Percentiles rank a stretch among this genome's conserved stretches.
Conservation (phyloP, 2,888 invertebrate genomes). For the Smittia sp. region DNA sequence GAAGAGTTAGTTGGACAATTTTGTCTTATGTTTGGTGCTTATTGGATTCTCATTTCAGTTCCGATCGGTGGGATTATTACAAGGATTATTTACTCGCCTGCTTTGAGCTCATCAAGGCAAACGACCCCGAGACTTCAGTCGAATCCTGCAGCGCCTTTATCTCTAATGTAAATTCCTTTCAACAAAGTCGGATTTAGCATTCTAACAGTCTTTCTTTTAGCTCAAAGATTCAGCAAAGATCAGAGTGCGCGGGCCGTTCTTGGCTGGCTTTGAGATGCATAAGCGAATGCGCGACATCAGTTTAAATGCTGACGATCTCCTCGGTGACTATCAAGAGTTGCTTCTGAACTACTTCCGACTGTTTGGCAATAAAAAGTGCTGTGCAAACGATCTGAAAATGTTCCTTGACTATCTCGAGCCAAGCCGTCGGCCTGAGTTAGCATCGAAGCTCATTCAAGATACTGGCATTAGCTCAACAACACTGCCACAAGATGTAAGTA, state of each 20-base stretch:
- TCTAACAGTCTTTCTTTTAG: constrained; percentile 51
- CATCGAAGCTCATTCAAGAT: constrained; percentile 61
- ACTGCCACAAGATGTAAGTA: constrained; percentile 62
- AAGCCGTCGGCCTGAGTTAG: constrained; percentile 59
- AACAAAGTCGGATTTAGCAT: background rate
- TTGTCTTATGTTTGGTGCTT: constrained; percentile 41
- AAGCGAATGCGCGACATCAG: constrained; percentile 59
- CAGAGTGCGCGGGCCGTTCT: constrained; percentile 72
- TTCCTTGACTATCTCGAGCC: constrained; percentile 65
- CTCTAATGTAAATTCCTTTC: constrained; percentile 45
- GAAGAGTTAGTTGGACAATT: constrained; percentile 61
- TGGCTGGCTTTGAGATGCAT: constrained; percentile 77
- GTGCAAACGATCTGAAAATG: constrained; percentile 75
- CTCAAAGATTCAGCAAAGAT: constrained; percentile 57
- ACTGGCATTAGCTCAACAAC: constrained; percentile 64
- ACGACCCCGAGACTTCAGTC: constrained; percentile 44
- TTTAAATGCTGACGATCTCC: constrained; percentile 56
- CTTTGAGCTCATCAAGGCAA: constrained; percentile 59
- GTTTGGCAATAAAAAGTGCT: constrained; percentile 85
- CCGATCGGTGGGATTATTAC: constrained; percentile 72
- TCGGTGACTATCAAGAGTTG: constrained; percentile 66
- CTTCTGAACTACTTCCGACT: constrained; percentile 72
- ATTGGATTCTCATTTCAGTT: constrained; percentile 50
- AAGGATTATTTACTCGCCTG: constrained; percentile 70
- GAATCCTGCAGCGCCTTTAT: constrained; percentile 51